Conservation (phyloP, 2,113 vertebrate genomes). For the Circaetus gallicus region DNA sequence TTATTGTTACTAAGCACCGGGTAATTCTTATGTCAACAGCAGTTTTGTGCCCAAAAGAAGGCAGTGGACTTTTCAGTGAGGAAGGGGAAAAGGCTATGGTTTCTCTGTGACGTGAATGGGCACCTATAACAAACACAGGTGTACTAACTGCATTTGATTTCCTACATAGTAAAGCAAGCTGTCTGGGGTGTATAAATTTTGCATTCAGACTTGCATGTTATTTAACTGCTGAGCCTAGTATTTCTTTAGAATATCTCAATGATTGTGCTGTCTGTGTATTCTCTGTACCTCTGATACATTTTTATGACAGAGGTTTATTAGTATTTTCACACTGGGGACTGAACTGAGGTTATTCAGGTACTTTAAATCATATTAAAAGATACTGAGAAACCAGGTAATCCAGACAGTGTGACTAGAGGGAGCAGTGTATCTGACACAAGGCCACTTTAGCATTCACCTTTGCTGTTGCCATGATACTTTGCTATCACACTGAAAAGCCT, state of each 20-base stretch:
- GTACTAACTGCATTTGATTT: background rate
- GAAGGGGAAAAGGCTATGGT: background rate
- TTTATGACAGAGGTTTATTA: background rate
- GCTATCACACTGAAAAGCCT: background rate
- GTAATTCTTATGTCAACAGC: background rate
- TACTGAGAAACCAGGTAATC: background rate
- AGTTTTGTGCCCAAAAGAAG: background rate
- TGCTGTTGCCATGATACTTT: background rate
- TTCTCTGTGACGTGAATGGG: background rate
- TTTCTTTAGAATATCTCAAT: background rate
- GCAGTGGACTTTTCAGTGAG: background rate
- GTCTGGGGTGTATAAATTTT: background rate
- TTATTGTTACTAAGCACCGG: background rate
- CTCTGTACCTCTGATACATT: background rate
- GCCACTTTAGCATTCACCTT: background rate
- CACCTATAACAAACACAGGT: background rate
- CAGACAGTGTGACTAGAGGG: background rate
- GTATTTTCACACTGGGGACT: background rate
- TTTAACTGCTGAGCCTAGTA: background rate
- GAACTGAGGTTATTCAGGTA: background rate
- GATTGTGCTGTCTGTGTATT: background rate
- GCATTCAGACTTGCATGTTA: background rate
- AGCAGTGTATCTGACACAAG: background rate
- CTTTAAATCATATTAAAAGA: background rate
- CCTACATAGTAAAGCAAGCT: background rate